Evolutionary conservation across 1,140 invertebrate species (phyloP), one percentile per base, ranked within the genome.

Genomic region (Anastrepha obliqua): DNA sequence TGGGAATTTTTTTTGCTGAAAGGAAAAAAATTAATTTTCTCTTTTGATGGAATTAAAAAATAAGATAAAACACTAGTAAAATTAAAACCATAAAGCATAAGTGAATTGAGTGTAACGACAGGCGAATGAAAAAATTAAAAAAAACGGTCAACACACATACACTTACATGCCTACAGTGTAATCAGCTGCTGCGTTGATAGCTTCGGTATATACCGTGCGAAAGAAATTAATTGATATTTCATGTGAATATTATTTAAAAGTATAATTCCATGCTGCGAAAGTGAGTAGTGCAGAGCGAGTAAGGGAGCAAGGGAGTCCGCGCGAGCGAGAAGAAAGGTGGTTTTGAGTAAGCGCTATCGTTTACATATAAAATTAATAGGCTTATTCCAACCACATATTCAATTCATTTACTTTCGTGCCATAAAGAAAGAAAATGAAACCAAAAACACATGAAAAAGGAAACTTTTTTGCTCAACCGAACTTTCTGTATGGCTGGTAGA

Each of bases 221-320:
- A 81, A 81, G 47, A 81, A 81, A 81, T 81, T 81, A 81, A 81
- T 81, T 81, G 74, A 81, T 81, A 81, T 81, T 81, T 81, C 47
- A 55, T 81, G 74, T 81, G 74, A 81, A 81, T 81, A 55, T 81
- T 81, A 81, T 81, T 81, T 81, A 81, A 81, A 81, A 55, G 74
- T 29, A 81, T 81, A 81, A 81, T 81, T 8, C 74, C 44, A 20
- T n/a, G n/a, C 44, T 47, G 20, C 74, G 55, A 81, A 81, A 29
- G 74, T 55, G 47, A 81, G 55, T 81, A 47, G 17, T 17, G 74
- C 29, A 47, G 17, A 44, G 67, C 44, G 9, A n/a, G 11, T 8
- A 74, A 74, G 70, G 29, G 13, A 74, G 44, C 1, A 42, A 17
- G 11, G 15, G 3, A 81, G 7, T 29, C 3, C 2, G 42, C 44